These are phyloP conservation scores for Saguinus imperator DNA, from an alignment of 2,113 vertebrate species.

Conservation along the genomic window DNA sequence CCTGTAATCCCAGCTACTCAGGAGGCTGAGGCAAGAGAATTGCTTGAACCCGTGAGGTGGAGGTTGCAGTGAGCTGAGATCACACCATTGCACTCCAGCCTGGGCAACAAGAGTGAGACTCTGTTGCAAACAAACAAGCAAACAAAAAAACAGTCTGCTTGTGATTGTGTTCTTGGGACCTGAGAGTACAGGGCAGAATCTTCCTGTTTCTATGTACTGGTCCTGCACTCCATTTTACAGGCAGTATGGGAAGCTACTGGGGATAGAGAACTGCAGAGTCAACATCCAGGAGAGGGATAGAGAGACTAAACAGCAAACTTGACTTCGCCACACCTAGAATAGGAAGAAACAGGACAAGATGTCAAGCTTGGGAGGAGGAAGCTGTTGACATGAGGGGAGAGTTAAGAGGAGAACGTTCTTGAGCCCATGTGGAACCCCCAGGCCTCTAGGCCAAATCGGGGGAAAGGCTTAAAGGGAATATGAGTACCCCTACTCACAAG, in stretches of 20 bases:
- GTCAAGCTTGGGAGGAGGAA: background rate
- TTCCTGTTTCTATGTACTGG: no score
- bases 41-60: no score
- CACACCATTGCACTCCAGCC: no score
- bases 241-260: background rate
- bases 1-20: no score
- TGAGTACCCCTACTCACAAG: rapidly evolving
- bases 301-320: background rate
- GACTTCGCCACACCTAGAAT: no score
- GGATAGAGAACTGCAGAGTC: background rate
- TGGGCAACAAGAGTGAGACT: no score
- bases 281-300: background rate
- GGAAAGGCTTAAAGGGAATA: background rate
- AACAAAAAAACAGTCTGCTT: no score
- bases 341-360: background rate
- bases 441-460: background rate
- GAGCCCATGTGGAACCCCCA: background rate
- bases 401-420: background rate
- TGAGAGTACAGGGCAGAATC: background rate
- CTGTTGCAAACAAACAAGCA: no score
- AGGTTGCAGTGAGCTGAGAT: no score
- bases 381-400: background rate
- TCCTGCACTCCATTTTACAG: no score
- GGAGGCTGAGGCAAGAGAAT: no score
- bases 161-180: background rate